Evolutionary conservation across 2,113 vertebrate species (phyloP).

Genomic region (Gallinago media): DNA sequence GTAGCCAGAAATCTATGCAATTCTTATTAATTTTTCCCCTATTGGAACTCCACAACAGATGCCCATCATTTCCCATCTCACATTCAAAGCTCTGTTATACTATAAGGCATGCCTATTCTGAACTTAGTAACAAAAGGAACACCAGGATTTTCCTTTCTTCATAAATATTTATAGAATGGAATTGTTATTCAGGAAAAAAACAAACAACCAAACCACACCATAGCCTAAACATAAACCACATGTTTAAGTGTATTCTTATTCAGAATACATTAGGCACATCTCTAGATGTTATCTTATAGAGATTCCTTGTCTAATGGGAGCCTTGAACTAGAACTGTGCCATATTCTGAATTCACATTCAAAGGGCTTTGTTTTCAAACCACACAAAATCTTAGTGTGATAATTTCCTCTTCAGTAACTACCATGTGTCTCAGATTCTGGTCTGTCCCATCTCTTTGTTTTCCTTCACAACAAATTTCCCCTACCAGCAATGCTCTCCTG

Average conservation of each 20-base stretch:
- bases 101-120: background rate
- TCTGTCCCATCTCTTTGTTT: background rate
- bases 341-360: background rate
- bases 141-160: background rate
- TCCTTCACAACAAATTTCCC: background rate
- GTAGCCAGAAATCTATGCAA: background rate
- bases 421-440: background rate
- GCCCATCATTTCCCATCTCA: background rate
- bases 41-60: background rate
- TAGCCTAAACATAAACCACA: background rate
- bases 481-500: background rate
- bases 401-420: background rate
- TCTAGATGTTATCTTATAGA: background rate
- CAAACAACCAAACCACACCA: background rate
- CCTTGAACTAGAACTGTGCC: background rate
- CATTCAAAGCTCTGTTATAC: background rate
- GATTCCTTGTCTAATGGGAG: background rate
- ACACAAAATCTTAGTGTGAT: background rate
- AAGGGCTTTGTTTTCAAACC: background rate
- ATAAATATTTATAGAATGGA: background rate
- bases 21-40: background rate
- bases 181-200: background rate
- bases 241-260: background rate
- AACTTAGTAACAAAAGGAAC: background rate
- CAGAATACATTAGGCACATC: background rate